Evolutionary conservation across 1,140 invertebrate genomes (phyloP), one percentile per base, ranked within the genome.

Genomic region (Zeugodacus cucurbitae): DNA sequence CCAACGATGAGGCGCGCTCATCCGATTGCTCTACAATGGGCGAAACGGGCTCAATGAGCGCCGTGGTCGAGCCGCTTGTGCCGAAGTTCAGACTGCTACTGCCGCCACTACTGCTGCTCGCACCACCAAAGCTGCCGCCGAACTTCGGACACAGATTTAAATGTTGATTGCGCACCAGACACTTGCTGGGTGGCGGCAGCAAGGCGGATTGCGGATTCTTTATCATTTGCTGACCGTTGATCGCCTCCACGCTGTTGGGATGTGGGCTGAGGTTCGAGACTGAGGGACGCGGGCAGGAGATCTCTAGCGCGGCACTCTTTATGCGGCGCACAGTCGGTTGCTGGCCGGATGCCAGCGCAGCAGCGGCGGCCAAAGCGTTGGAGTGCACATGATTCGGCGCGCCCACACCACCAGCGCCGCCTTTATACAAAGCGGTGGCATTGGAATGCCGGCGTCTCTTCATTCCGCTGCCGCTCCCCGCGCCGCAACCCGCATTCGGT

Each of bases 21-120:
- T 97, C 96, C 29, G 96, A 96, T 91, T 97, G 96, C 94, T 97
- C 97, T 4, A 96, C 96, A 90, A 97, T 97, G 1, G 97, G 96
- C 93, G 97, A 97, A 0, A 97, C 97, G 34, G 97, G 96, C 85
- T 92, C 91, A 22, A 93, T 92, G 0, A 93, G 87, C 0, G 91
- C 92, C 1, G 90, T 92, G 10, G 92, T 93, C 10, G 92, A 93
- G 48, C 91, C 91, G n/a, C 90, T 92, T 7, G 96, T 96, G 74
- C 96, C 96, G 90, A 96, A 96, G 87, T 95, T 95, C 59, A 96
- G 93, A 26, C 90, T 93, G 74, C 90, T 90, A 41, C 89, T 91
- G 48, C 91, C 89, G n/a, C 89, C 89, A 4, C 70, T 89, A 48
- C 89, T 91, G 54, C 91, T 89, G 22, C 89, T 89, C 1, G 62